Evolutionary conservation across 2,888 invertebrate genomes (phyloP), one percentile per base, ranked within the genome.

Genomic region (Patella depressa): DNA sequence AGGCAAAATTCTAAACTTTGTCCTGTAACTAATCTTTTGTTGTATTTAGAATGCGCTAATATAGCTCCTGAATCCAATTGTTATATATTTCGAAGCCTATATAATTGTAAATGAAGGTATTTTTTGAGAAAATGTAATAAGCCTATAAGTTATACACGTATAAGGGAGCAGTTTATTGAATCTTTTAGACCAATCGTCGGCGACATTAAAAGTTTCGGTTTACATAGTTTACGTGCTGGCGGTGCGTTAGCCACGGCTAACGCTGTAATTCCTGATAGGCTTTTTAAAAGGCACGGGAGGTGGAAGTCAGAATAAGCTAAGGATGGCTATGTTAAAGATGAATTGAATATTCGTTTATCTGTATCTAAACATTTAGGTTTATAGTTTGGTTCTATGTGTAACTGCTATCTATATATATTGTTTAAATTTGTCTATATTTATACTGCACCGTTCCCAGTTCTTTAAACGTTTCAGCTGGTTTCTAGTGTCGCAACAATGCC

Each of bases 191-290:
- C 71, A 17, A 73, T 71, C 73, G 77, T 79, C 53, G n/a, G 19
- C n/a, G 74, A 79, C 7, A 75, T 79, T 29, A 70, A 59, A 5
- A 79, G 45, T 19, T 77, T 24, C 45, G 71, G 75, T 29, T 71
- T 79, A 9, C 73, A 77, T 73, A 65, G 53, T 9, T 55, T 77
- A 15, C 69, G 74, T 45, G 45, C 70, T 53, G 79, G 73, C 19
- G 79, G 79, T 17, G 79, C 76, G 12, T 73, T 74, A 11, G 54
- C 72, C 9, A 76, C 79, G 0, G 76, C 79, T 3, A 79, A 74
- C 55, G 59, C 53, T 19, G 77, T 77, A n/a, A 70, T 79, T 3
- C 72, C 65, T n/a, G 79, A 79, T 59, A 72, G 75, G 59, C 34
- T 77, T 1, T 79, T 79, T 71, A 77, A 79, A 29, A 29, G 79